Base-by-base conservation (phyloP, 23 tunicate species). In the Clavelina lepadiformis region DNA sequence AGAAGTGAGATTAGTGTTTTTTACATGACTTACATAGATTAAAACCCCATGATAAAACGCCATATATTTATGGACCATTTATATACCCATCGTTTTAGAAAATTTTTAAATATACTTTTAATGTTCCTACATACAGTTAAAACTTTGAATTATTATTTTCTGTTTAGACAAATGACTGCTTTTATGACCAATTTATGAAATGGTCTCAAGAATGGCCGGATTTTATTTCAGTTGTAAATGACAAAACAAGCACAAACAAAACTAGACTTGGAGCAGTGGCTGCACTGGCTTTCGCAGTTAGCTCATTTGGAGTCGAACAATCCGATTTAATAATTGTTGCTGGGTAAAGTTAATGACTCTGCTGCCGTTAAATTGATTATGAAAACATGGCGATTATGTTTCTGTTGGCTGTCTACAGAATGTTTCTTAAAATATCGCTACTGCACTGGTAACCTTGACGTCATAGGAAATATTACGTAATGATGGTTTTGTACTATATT, bases 251-350 rank as follows among this genome's bases (percentile, higher is more conserved):
- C 25, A 35, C 61, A 7, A 88, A 88, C 57, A 78, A 74, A 25
- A 34, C 61, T 24, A 41, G 96, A 31, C 58, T 81, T n/a, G 96
- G 96, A 31, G 96, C 96, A 29, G 78, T 81, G 37, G 83, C 73
- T 8, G 72, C 81, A 45, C 68, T 88, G 6, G 41, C 63, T 20
- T 81, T 67, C 52, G 89, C 75, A 0, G 29, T 59, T 3, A 32
- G 68, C 4, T 46, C 61, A 28, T 73, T 58, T 59, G 23, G 63
- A 4, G 23, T 75, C 31, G 61, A 52, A 13, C 62, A 72, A 47
- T 66, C 61, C 28, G 73, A 65, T 41, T 2, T 81, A 25, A 15
- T 88, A 5, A 76, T 82, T 31, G 28, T 88, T 51, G 96, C 91
- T 38, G 96, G 83, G 85, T 79, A 53, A 38, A n/a, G n/a, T n/a